Evolutionary conservation across 1,140 invertebrate genomes (phyloP).

Genomic region (Bombus breviceps): DNA sequence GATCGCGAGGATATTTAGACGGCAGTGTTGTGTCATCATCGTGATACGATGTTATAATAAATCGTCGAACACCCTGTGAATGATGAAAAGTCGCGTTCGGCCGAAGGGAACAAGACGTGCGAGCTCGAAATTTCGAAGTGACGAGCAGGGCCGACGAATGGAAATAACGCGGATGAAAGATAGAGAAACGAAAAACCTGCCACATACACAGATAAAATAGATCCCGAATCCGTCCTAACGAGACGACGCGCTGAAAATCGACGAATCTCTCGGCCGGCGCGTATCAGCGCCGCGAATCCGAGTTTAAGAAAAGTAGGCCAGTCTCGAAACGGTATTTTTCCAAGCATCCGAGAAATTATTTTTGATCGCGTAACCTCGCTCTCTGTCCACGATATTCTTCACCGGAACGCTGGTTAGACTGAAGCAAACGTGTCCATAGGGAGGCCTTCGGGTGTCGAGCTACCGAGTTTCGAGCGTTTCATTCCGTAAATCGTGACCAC

Average conservation of each 20-base stretch:
- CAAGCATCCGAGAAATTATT: conserved; percentile 29
- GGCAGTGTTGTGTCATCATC: neutral
- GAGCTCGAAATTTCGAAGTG: neutral
- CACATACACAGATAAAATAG: conserved; percentile 21
- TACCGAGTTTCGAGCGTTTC: conserved; percentile 2
- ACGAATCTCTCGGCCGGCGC: neutral
- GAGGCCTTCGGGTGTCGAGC: neutral
- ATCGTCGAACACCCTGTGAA: neutral
- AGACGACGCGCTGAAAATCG: conserved; percentile 26
- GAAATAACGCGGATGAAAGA: neutral
- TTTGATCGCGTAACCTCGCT: conserved; percentile 36
- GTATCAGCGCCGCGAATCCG: neutral
- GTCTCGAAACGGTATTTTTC: conserved; percentile 46
- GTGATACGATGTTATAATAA: neutral
- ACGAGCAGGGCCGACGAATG: neutral
- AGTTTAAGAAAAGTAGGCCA: conserved; percentile 10
- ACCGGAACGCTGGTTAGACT: neutral
- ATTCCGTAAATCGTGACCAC: neutral
- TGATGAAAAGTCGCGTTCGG: neutral
- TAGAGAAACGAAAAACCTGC: conserved; percentile 20
- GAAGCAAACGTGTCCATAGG: conserved; percentile 9
- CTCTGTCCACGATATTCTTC: conserved; percentile 32
- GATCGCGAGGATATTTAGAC: conserved; percentile 47
- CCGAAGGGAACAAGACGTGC: neutral
- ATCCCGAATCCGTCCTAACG: conserved; percentile 60